A percentile compares a stretch with the other conserved stretches of the same genome.
These are phyloP conservation scores for Hippocampus comes DNA, from an alignment of 2,113 vertebrate genomes.

Conservation along the genomic window DNA sequence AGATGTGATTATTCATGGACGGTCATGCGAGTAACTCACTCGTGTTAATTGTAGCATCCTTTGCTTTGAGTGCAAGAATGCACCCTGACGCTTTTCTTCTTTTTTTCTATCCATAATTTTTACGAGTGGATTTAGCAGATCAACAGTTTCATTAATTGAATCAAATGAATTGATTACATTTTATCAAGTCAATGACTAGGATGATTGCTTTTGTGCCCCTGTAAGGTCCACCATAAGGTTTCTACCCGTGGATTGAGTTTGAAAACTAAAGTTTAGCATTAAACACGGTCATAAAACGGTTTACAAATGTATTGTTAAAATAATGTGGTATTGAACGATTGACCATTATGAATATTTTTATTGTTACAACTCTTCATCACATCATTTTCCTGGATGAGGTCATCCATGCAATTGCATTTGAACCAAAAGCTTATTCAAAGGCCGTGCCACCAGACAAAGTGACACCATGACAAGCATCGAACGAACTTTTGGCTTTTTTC, in stretches of 20 bases:
- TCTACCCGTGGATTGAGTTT: not conserved
- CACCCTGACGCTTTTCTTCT: not conserved
- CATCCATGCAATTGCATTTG: not conserved
- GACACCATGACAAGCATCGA: not conserved
- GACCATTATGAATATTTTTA: not conserved
- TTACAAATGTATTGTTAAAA: not conserved
- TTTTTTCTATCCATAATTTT: not conserved
- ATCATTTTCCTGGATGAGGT: not conserved
- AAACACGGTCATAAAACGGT: not conserved
- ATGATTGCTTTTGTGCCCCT: not conserved
- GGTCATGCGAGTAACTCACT: constrained; percentile 3
- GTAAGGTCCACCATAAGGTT: not conserved
- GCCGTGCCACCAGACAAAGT: not conserved
- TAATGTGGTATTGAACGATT: not conserved
- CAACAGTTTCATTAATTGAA: constrained; percentile 4
- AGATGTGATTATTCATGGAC: not conserved
- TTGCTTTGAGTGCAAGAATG: not conserved
- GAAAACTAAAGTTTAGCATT: not conserved
- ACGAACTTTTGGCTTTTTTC: not conserved
- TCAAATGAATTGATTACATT: not conserved
- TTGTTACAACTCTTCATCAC: not conserved
- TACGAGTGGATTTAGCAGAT: too few species aligned
- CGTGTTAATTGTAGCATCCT: not conserved
- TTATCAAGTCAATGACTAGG: not conserved
- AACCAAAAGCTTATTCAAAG: not conserved